Conservation (phyloP, 2,113 vertebrate species). For the Oophaga pumilio region DNA sequence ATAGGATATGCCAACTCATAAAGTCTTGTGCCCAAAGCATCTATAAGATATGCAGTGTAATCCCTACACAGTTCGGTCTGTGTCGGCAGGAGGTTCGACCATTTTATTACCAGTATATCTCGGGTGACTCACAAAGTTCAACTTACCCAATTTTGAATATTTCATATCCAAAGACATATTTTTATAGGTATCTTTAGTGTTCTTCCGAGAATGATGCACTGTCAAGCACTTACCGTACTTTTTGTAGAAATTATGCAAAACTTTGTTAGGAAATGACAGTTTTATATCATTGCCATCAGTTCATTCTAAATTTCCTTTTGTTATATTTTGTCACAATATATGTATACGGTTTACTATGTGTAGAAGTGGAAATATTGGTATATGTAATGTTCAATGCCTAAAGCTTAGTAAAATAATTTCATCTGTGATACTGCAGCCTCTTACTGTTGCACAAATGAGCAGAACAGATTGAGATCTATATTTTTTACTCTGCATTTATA, state of each 20-base stretch:
- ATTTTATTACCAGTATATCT: background rate
- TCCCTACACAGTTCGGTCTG: background rate
- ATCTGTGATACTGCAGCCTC: background rate
- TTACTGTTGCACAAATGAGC: background rate
- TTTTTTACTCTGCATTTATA: background rate
- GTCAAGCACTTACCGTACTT: background rate
- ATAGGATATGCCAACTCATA: background rate
- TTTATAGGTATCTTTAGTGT: background rate
- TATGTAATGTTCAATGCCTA: background rate
- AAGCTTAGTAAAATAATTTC: no score
- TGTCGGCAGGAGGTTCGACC: background rate
- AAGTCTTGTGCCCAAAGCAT: background rate
- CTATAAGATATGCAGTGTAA: background rate
- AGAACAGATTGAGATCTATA: background rate
- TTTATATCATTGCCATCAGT: no score
- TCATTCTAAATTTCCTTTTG: background rate
- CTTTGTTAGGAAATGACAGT: no score
- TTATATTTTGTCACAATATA: background rate
- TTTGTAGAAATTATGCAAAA: background rate
- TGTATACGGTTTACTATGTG: background rate
- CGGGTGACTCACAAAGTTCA: background rate
- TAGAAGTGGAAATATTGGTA: background rate
- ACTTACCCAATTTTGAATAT: background rate
- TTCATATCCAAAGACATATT: background rate
- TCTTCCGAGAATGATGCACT: background rate